These are phyloP conservation scores for Parambassis ranga DNA, from an alignment of 2,797 vertebrate genomes.

Conservation along the genomic window DNA sequence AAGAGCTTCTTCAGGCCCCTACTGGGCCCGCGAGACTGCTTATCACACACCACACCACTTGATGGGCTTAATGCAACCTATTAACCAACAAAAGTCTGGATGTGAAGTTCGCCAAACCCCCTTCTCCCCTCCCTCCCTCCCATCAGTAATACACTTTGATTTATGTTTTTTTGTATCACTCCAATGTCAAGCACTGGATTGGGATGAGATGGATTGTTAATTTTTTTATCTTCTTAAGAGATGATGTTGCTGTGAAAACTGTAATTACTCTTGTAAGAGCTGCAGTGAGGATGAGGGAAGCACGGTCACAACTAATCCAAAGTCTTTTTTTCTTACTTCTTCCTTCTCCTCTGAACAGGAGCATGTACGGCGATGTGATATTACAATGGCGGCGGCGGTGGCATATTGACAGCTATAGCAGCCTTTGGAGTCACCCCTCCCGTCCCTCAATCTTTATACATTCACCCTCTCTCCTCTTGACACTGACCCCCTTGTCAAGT, in stretches of 20 bases:
- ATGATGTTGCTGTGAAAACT: constrained; percentile 31
- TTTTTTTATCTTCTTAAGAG: constrained; percentile 51
- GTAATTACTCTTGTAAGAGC: constrained; percentile 55
- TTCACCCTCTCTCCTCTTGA: constrained; percentile 30
- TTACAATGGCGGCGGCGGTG: constrained; percentile 20
- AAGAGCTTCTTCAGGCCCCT: constrained; percentile 84
- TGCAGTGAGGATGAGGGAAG: constrained; percentile 7
- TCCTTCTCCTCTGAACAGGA: neutral
- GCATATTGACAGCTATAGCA: constrained; percentile 34
- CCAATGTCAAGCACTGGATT: constrained; percentile 57
- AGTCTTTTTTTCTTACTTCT: constrained; percentile 4
- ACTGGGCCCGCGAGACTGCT: constrained; percentile 79
- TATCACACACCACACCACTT: constrained; percentile 80
- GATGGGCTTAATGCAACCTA: constrained; percentile 88
- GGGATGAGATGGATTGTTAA: constrained; percentile 43
- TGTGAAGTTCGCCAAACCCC: constrained; percentile 59
- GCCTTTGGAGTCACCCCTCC: constrained; percentile 39
- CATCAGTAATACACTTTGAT: constrained; percentile 60
- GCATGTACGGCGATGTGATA: neutral
- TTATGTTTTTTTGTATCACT: constrained; percentile 60
- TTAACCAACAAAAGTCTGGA: constrained; percentile 85
- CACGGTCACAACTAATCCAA: constrained; percentile 27
- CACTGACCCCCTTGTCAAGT: constrained; percentile 59
- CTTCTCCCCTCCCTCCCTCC: too few species aligned
- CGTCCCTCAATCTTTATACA: constrained; percentile 53